Conservation (phyloP, 2,888 invertebrate species). For the Drosophila colorata region DNA sequence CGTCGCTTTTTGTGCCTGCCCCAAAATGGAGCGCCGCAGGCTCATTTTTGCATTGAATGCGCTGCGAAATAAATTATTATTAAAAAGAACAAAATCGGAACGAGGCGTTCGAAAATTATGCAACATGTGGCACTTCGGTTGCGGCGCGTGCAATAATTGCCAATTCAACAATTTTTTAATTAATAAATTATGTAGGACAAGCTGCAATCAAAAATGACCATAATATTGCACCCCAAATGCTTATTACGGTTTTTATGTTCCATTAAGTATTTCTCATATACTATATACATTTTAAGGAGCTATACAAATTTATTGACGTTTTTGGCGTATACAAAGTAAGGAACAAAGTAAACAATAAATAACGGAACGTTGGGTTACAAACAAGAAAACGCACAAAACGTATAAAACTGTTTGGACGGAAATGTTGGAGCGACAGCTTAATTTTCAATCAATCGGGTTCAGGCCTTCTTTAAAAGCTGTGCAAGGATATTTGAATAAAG, state of each 20-base stretch:
- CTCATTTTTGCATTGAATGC: slow-evolving; percentile 10
- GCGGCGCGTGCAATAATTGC: slow-evolving; percentile 51
- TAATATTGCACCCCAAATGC: slow-evolving; percentile 16
- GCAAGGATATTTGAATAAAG: too few relatives aligned
- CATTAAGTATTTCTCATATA: background rate
- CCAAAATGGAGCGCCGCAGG: slow-evolving; percentile 58
- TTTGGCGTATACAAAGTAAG: background rate
- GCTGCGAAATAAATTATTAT: slow-evolving; percentile 25
- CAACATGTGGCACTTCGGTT: slow-evolving; percentile 63
- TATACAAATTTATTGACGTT: slow-evolving; percentile 1
- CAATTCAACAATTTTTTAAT: slow-evolving; percentile 47
- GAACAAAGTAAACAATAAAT: background rate
- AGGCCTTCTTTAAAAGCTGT: too few relatives aligned
- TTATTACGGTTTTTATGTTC: background rate
- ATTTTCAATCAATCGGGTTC: too few relatives aligned
- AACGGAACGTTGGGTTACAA: background rate
- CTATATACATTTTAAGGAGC: slow-evolving; percentile 1
- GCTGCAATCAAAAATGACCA: slow-evolving; percentile 24
- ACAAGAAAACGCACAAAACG: too few relatives aligned
- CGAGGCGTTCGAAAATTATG: slow-evolving; percentile 48
- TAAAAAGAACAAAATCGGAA: slow-evolving; percentile 6
- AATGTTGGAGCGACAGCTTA: background rate
- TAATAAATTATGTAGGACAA: slow-evolving; percentile 56
- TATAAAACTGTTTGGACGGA: too few relatives aligned
- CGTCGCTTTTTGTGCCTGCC: slow-evolving; percentile 55